Conservation (phyloP, 2,113 vertebrate genomes). For the Clarias gariepinus region DNA sequence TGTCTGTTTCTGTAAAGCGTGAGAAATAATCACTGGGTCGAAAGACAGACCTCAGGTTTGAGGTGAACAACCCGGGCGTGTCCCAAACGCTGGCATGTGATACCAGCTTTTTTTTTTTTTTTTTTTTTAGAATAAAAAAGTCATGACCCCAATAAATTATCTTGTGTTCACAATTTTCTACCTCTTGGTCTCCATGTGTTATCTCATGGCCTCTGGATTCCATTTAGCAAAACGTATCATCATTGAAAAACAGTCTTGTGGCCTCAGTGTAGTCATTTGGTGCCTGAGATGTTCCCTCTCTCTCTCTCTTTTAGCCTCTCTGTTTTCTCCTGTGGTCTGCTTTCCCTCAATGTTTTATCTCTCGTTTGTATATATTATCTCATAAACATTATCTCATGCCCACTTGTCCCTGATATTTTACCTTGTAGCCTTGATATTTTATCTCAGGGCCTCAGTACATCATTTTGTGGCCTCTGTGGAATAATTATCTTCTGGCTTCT, state of each 20-base stretch:
- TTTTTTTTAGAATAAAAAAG: background rate
- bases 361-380: background rate
- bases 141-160: background rate
- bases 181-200: background rate
- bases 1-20: conserved; percentile 47
- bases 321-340: too few relatives aligned
- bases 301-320: too few relatives aligned
- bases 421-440: background rate
- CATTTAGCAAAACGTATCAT: background rate
- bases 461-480: background rate
- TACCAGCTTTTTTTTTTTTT: background rate
- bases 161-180: background rate
- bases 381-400: background rate
- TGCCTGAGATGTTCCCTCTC: too few relatives aligned
- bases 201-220: background rate
- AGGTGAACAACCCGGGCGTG: conserved; percentile 9
- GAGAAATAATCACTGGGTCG: conserved; percentile 50
- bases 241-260: background rate
- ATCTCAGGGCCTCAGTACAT: background rate
- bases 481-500: background rate
- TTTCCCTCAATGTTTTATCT: background rate
- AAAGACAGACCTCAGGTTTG: conserved; percentile 46
- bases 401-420: background rate
- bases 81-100: background rate
- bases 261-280: too few relatives aligned